Evolutionary conservation across 2,797 vertebrate species (phyloP).

Genomic region (Tragopan temminckii): DNA sequence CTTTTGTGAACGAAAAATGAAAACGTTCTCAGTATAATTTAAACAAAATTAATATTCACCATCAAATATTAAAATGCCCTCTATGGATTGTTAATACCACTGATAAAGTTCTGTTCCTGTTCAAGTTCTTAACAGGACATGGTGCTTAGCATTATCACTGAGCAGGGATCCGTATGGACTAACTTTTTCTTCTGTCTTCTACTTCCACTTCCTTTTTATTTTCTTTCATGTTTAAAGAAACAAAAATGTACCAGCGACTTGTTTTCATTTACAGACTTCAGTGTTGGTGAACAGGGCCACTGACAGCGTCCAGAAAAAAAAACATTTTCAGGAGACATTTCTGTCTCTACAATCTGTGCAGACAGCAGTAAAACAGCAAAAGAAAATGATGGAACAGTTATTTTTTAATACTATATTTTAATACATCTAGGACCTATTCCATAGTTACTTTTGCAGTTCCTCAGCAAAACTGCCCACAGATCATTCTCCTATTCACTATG

Average conservation of each 20-base stretch:
- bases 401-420: neutral
- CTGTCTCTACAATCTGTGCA: neutral
- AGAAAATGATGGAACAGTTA: neutral
- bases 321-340: neutral
- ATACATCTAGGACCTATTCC: neutral
- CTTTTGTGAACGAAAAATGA: neutral
- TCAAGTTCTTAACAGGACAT: neutral
- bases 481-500: neutral
- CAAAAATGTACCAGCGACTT: neutral
- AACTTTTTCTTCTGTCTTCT: neutral
- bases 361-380: neutral
- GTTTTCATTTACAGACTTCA: neutral
- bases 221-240: neutral
- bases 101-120: neutral
- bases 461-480: neutral
- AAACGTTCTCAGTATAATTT: neutral
- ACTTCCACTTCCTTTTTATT: accelerated
- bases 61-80: neutral
- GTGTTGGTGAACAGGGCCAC: neutral
- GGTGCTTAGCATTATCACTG: neutral
- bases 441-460: neutral
- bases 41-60: neutral
- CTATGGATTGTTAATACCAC: neutral
- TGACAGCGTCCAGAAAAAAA: neutral
- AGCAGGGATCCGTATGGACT: neutral